Evolutionary conservation across 2,113 vertebrate genomes (phyloP).

Genomic region (Notarius quadriscutis): DNA sequence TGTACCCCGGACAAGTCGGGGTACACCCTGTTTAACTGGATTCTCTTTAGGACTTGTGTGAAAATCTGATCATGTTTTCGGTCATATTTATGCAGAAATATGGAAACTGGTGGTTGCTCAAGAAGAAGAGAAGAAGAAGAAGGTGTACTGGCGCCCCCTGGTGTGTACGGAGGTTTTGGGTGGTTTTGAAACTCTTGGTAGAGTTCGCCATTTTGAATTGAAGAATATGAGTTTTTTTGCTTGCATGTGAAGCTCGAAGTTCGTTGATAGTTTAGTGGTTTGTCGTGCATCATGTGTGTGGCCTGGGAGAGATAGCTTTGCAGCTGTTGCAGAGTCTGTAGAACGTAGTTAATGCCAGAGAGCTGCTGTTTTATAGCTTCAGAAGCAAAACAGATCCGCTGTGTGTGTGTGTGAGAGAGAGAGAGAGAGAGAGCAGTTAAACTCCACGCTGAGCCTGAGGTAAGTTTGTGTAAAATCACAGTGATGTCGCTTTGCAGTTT

Average conservation of each 20-base stretch:
- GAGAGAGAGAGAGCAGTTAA: not conserved
- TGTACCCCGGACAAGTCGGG: too few relatives aligned
- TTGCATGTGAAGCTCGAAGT: constrained; percentile 67
- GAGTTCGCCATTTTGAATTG: constrained; percentile 79
- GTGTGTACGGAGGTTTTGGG: not conserved
- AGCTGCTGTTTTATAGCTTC: constrained; percentile 20
- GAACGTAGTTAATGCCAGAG: not conserved
- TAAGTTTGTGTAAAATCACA: constrained; percentile 18
- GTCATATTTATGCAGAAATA: too few relatives aligned
- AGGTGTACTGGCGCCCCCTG: constrained; percentile 30
- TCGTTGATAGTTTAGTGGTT: constrained; percentile 20
- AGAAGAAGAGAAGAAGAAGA: not conserved
- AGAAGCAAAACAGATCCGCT: constrained; percentile 27
- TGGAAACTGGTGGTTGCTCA: not conserved
- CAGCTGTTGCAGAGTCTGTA: not conserved
- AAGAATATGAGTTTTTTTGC: constrained; percentile 74
- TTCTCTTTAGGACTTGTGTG: too few relatives aligned
- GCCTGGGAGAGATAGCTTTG: constrained; percentile 26
- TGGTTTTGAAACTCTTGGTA: not conserved
- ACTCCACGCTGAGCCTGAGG: constrained; percentile 22
- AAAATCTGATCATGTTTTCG: too few relatives aligned
- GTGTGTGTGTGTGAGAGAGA: not conserved
- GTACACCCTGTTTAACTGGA: too few relatives aligned
- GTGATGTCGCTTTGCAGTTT: too few relatives aligned
- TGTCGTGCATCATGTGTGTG: not conserved